Evolutionary conservation across 2,797 vertebrate genomes (phyloP), one percentile per base, ranked within the genome.

Genomic region (Helarctos malayanus): DNA sequence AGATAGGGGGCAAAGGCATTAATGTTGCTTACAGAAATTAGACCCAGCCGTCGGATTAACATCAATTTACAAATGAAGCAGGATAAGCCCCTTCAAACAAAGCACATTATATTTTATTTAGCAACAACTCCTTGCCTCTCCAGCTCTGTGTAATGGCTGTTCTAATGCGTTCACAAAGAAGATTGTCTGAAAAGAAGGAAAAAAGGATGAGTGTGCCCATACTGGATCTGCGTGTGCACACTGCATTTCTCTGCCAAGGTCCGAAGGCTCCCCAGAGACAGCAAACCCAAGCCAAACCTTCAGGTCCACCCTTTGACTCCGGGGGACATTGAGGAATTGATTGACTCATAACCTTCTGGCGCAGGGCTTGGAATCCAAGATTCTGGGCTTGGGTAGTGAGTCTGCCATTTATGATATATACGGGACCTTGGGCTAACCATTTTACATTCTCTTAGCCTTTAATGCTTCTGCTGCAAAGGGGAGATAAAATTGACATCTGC

Each of bases 31-130:
- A 56, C 35, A 90, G 86, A 96, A 92, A 94, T 91, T 71, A 94
- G 76, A 41, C 49, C 49, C 38, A 96, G 35, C 56, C 56, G 25
- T 82, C 0, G 0, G 61, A 96, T 95, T 97, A 93, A 68, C 59
- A 91, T 91, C 38, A 71, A 45, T 82, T 96, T 96, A 93, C 49
- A 93, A 95, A 75, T n/a, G 80, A 96, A 95, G 57, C 32, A 89
- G 84, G 35, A 84, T 84, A 92, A 59, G 49, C 32, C 10, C 25
- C 81, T 97, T 89, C 71, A 87, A 94, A 87, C 91, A 89, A 95
- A 86, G 54, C 9, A 27, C 56, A 75, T 88, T 89, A 54, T 56
- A 59, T 73, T 95, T 97, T 93, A 97, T 91, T 97, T 87, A 83
- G 59, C 29, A 87, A 57, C 63, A 93, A 35, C 11, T 83, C 25